phyloP scores from a whole-genome alignment of 2,888 invertebrate genomes.

The Cephus pulcher region DNA sequence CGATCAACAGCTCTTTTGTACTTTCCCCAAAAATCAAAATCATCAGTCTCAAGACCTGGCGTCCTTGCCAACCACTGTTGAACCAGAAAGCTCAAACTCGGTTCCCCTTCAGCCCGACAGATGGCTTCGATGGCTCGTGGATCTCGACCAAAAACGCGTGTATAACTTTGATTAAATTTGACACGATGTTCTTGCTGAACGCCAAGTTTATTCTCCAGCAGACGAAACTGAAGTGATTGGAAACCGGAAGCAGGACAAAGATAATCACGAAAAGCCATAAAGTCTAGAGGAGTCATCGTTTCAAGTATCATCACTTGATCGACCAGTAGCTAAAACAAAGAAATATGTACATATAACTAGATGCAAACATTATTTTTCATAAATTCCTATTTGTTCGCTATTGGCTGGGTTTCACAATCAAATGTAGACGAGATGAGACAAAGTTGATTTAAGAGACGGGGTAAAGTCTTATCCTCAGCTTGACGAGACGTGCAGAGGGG shows the following conservation, averaged over 20 bases:
- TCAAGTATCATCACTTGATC: conserved; percentile 98
- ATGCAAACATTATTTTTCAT: not conserved
- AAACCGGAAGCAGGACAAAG: conserved; percentile 97
- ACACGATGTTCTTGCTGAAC: conserved; percentile 86
- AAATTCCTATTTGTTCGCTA: not conserved
- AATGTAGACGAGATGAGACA: too few species aligned
- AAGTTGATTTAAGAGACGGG: too few species aligned
- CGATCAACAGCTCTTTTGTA: conserved; percentile 81
- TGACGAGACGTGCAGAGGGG: too few species aligned
- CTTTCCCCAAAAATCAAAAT: conserved; percentile 94
- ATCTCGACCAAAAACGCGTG: conserved; percentile 85
- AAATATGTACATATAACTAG: not conserved
- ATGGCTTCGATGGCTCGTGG: conserved; percentile 72
- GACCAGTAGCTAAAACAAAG: conserved; percentile 80
- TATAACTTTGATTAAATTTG: conserved; percentile 93
- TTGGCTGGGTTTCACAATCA: not conserved
- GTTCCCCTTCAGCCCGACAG: conserved; percentile 81
- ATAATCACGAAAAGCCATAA: conserved; percentile 96
- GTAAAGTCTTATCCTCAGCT: too few species aligned
- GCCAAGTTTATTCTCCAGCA: conserved; percentile 94
- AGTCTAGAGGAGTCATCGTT: conserved; percentile 99
- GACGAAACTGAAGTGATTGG: conserved; percentile 95
- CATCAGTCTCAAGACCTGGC: conserved; percentile 84
- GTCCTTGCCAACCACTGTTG: conserved; percentile 95
- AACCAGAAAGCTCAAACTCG: conserved; percentile 86